phyloP scores from a whole-genome alignment of 2,797 vertebrate genomes.

The Sebastes nivosus region DNA sequence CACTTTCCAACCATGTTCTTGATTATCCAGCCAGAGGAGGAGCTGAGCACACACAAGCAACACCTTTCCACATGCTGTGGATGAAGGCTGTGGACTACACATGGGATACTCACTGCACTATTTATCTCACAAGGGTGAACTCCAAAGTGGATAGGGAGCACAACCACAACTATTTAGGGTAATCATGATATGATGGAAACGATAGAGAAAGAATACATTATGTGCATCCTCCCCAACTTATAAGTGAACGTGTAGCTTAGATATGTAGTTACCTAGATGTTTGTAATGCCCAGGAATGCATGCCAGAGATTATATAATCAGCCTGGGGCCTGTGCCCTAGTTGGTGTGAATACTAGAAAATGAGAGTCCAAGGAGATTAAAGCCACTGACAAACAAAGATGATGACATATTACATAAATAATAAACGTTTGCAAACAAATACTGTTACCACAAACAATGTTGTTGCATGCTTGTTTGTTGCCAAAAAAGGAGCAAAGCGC shows the following conservation, averaged over 20 bases:
- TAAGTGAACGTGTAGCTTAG: neutral
- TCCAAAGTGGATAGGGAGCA: constrained; percentile 3
- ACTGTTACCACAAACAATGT: constrained; percentile 13
- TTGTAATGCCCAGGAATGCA: constrained; percentile 54
- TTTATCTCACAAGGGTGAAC: constrained; percentile 12
- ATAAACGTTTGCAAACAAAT: constrained; percentile 27
- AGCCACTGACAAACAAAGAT: constrained; percentile 43
- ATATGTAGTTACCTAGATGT: constrained; percentile 35
- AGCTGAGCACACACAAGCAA: constrained; percentile 9
- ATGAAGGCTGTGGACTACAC: neutral
- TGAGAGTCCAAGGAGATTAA: constrained; percentile 59
- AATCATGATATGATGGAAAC: constrained; percentile 3
- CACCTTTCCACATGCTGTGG: constrained; percentile 21
- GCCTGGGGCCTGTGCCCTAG: constrained; percentile 60
- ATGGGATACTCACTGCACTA: neutral
- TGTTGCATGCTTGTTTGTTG: neutral
- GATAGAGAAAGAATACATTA: neutral
- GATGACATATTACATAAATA: constrained; percentile 37
- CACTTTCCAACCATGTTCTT: constrained; percentile 44
- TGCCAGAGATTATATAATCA: constrained; percentile 70
- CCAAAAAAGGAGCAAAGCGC: neutral
- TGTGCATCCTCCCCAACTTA: neutral
- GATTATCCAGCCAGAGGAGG: constrained; percentile 36
- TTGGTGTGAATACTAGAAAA: constrained; percentile 64
- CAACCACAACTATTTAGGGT: constrained; percentile 43